Evolutionary conservation across 2,888 invertebrate genomes (phyloP), one percentile per base, ranked within the genome.

Genomic region (Spicauda simplicius): DNA sequence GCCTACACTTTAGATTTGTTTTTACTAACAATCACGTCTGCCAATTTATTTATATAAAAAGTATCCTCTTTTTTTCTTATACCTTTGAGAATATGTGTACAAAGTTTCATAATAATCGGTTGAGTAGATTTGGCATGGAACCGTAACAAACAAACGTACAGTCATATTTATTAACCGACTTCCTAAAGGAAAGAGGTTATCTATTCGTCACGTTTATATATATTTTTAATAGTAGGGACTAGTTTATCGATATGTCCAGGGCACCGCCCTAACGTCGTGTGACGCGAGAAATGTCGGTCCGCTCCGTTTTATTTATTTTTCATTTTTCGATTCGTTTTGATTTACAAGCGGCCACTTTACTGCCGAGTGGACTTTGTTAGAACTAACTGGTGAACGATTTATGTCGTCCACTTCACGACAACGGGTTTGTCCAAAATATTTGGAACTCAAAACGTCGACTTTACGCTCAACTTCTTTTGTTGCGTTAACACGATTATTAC

Each of bases 321-420:
- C 79, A 80, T 84, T 90, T 88, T 89, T 89, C 25, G 83, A 88
- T 87, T 87, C 83, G 82, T 86, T 90, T 88, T 91, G 91, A 91
- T 91, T 91, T 92, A 91, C 90, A 89, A 85, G 83, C 89, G 84
- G 81, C 81, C 87, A 85, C 84, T 91, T 91, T 89, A 91, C 88
- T 86, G 86, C 87, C 84, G 82, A 84, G 82, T 84, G 84, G 86
- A 91, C 90, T 90, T 92, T 92, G 90, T 92, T 88, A 87, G 60
- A 82, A 81, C 87, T 90, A 91, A 91, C 90, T 85, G 87, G 87
- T 79, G 74, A 78, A 85, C 83, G 87, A 91, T 93, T 92, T 92
- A 93, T 90, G 91, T 80, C 76, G 76, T 79, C 81, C 79, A 81
- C 82, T 81, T 78, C 79, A 80, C 78, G 73, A 25, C 25, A 25